These are phyloP conservation scores for Monopis laevigella DNA, from an alignment of 2,888 invertebrate genomes.

Conservation along the genomic window DNA sequence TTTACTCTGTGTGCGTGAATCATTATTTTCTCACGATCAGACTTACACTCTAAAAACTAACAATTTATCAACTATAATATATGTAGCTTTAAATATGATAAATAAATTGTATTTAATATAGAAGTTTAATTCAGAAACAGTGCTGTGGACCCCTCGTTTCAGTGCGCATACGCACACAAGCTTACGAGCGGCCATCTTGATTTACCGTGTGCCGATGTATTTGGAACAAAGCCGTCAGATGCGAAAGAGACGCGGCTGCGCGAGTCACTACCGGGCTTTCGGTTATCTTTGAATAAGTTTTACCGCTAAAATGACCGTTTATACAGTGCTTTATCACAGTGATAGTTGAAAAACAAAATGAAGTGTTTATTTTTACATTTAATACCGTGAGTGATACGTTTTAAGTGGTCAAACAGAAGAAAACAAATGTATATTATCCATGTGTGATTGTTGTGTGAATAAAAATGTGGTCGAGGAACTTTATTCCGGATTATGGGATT, in stretches of 20 bases:
- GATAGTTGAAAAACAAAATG: constrained; percentile 63
- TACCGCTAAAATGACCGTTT: constrained; percentile 63
- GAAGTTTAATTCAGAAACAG: too few relatives aligned
- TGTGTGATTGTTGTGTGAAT: constrained; percentile 68
- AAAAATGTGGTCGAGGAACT: constrained; percentile 76
- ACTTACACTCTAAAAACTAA: too few relatives aligned
- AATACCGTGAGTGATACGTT: constrained; percentile 60
- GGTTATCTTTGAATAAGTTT: constrained; percentile 25
- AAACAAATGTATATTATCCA: constrained; percentile 67
- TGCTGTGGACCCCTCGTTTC: too few relatives aligned
- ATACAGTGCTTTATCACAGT: constrained; percentile 49
- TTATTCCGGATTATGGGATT: constrained; percentile 75
- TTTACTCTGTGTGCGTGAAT: constrained; percentile 45
- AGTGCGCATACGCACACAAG: constrained; percentile 56
- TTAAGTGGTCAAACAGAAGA: constrained; percentile 52
- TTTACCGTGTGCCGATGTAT: constrained; percentile 62
- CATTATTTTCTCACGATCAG: constrained; percentile 44
- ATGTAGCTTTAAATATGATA: too few relatives aligned
- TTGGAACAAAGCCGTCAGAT: constrained; percentile 68
- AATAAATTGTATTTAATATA: too few relatives aligned
- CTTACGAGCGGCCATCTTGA: constrained; percentile 60
- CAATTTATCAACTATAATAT: too few relatives aligned
- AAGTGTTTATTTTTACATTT: constrained; percentile 63
- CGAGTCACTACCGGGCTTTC: constrained; percentile 45
- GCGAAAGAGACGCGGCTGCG: constrained; percentile 66